These are phyloP conservation scores for Henicopernis longicauda DNA, from an alignment of 2,113 vertebrate genomes.

Conservation along the genomic window DNA sequence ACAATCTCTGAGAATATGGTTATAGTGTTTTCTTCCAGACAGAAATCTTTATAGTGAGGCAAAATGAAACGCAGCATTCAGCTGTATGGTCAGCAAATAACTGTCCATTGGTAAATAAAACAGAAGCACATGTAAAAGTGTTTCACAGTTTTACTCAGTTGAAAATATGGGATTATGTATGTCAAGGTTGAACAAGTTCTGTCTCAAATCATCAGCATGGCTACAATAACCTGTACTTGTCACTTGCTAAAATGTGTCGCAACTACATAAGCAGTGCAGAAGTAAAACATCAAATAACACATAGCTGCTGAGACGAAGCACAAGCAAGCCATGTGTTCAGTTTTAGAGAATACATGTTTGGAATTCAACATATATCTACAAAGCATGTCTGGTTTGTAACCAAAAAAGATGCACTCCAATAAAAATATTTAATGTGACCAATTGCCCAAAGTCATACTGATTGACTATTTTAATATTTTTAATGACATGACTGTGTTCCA, in stretches of 20 bases:
- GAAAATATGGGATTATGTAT: background rate
- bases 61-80: background rate
- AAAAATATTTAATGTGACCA: background rate
- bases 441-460: background rate
- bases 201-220: background rate
- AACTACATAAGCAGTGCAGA: background rate
- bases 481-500: background rate
- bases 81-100: background rate
- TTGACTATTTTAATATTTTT: background rate
- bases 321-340: background rate
- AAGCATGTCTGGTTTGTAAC: background rate
- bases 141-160: background rate
- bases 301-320: background rate
- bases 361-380: background rate
- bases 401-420: background rate
- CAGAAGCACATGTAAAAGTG: background rate
- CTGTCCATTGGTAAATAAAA: background rate
- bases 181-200: background rate
- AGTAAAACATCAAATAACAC: background rate
- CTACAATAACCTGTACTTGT: background rate
- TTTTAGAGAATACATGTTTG: background rate
- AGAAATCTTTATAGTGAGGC: background rate
- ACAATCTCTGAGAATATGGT: background rate
- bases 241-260: background rate
- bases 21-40: background rate